Conservation (phyloP, 1,140 invertebrate species). For the Ladona fulva region DNA sequence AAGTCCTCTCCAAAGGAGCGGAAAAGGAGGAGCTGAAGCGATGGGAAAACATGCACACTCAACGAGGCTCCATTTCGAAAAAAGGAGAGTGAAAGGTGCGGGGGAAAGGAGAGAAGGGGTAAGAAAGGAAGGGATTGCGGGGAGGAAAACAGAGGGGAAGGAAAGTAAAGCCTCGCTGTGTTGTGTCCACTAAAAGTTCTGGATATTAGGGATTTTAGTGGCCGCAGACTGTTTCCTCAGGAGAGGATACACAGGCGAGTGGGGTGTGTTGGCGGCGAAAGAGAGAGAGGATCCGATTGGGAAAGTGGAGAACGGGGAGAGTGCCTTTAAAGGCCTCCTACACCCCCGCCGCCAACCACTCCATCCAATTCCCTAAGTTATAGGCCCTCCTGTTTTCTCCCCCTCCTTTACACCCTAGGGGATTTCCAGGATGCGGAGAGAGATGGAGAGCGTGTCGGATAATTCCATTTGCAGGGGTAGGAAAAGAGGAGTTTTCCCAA, state of each 20-base stretch:
- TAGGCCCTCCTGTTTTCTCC: not conserved
- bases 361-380: conserved; percentile 9
- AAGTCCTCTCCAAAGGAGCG: too few relatives aligned
- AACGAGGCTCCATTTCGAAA: too few relatives aligned
- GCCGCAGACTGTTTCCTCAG: not conserved
- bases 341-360: not conserved
- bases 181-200: not conserved
- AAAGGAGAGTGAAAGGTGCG: not conserved
- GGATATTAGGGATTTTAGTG: conserved; percentile 7
- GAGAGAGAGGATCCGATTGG: not conserved
- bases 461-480: too few relatives aligned
- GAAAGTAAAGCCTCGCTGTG: not conserved
- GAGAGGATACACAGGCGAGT: not conserved
- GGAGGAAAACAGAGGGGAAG: not conserved
- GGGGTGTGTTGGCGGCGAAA: not conserved
- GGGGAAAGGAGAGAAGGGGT: not conserved
- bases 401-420: not conserved
- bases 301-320: not conserved
- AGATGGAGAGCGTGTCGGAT: not conserved
- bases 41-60: too few relatives aligned
- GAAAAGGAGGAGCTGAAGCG: too few relatives aligned
- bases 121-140: not conserved
- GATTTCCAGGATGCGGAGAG: not conserved
- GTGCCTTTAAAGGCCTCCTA: not conserved
- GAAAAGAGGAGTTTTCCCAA: too few relatives aligned